A percentile compares a stretch with the other conserved stretches of the same genome.
Conservation (phyloP, 2,888 invertebrate species). For the Trachelus troglodyta region DNA sequence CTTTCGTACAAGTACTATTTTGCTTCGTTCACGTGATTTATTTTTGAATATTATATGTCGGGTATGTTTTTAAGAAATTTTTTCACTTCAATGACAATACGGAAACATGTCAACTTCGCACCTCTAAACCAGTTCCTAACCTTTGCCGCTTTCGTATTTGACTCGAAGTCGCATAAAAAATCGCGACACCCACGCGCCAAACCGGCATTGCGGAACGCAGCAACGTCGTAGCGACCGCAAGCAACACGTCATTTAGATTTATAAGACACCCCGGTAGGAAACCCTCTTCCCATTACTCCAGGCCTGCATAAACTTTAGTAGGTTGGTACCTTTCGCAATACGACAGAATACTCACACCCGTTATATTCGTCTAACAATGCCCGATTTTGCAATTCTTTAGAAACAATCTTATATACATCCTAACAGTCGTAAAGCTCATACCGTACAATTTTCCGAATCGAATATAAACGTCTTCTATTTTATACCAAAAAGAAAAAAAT, state of each 20-base stretch:
- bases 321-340: neutral
- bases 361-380: neutral
- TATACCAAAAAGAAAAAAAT: neutral
- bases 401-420: neutral
- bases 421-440: neutral
- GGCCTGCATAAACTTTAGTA: neutral
- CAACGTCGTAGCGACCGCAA: neutral
- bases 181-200: neutral
- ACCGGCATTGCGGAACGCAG: neutral
- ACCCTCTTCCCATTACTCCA: neutral
- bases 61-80: neutral
- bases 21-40: neutral
- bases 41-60: neutral
- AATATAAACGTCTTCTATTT: neutral
- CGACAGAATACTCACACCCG: neutral
- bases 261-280: neutral
- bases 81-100: neutral
- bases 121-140: conserved; percentile 3
- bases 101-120: neutral
- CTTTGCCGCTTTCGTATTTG: conserved; percentile 1
- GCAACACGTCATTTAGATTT: neutral
- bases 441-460: neutral
- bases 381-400: neutral
- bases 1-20: neutral
- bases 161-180: neutral